Base-by-base conservation (phyloP, 2,113 vertebrate genomes). In the Stegastes partitus region DNA sequence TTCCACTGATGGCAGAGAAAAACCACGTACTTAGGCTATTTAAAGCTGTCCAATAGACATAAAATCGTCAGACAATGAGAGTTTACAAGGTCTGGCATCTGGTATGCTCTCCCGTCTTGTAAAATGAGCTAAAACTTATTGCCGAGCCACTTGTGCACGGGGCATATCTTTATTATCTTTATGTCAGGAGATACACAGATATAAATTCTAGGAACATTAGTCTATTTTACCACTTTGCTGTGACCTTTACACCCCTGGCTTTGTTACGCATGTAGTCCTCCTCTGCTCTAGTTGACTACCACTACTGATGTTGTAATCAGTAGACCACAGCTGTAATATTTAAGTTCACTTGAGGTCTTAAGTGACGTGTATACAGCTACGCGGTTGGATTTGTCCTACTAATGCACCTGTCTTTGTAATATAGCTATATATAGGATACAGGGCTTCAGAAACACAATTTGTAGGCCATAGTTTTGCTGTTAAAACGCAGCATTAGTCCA, bases 81-180 rank as follows among this genome's bases (percentile, higher is more conserved):
- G 26, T 90, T 91, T 87, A 89, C 74, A 74, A 80, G 74, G 28
- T 62, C 58, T 84, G 87, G 72, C 69, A 68, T 82, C 57, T 80
- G 82, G 23, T 64, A 61, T 61, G 65, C 75, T 68, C 59, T 67
- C 45, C 59, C 61, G 63, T 78, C 78, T 73, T 79, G 56, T 69
- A 78, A 87, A 80, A 62, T 16, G 3, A 50, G 25, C 55, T 50
- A n/a, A 66, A 81, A 68, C 44, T 21, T 16, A 54, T 66, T 28
- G 44, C 54, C 21, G 53, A n/a, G 55, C 39, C 49, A 18, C 1
- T 15, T 66, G 21, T 31, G 50, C 0, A 45, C 56, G 50, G 51
- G 42, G 26, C 28, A 56, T 61, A 45, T 81, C 34, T 39, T 83
- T 64, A 62, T 81, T 62, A 49, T 79, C 49, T 67, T 59, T 74